These are phyloP conservation scores for Campylorhamphus procurvoides DNA, from an alignment of 2,113 vertebrate genomes.

Conservation along the genomic window DNA sequence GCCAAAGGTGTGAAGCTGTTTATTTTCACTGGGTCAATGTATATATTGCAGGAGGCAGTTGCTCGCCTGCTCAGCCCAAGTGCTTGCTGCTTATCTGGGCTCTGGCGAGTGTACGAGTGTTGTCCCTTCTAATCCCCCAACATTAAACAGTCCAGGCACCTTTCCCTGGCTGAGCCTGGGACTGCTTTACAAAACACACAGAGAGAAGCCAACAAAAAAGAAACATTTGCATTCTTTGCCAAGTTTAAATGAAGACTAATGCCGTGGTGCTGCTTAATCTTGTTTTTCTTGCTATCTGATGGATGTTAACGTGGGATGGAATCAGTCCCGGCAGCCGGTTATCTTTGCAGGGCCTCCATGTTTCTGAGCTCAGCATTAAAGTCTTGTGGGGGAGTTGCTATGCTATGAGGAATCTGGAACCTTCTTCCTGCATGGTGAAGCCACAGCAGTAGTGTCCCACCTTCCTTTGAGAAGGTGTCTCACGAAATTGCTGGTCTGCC, in stretches of 20 bases:
- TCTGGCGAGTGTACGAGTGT: slow-evolving; percentile 67
- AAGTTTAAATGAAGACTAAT: slow-evolving; percentile 52
- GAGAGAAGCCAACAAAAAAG: slow-evolving; percentile 41
- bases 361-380: slow-evolving; percentile 7
- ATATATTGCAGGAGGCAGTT: slow-evolving; percentile 68
- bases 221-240: slow-evolving; percentile 29
- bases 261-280: slow-evolving; percentile 38
- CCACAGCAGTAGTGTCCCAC: rapidly evolving
- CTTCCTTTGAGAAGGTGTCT: background rate
- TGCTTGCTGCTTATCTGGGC: slow-evolving; percentile 61
- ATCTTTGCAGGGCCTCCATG: background rate
- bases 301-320: slow-evolving; percentile 31
- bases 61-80: slow-evolving; percentile 60
- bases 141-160: slow-evolving; percentile 69
- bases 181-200: background rate
- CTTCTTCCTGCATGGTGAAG: background rate
- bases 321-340: background rate
- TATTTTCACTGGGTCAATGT: slow-evolving; percentile 73
- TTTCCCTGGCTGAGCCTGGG: slow-evolving; percentile 44
- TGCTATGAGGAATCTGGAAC: background rate
- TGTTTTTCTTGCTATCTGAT: slow-evolving; percentile 49
- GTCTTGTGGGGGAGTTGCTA: background rate
- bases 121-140: slow-evolving; percentile 63
- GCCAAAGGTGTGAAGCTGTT: slow-evolving; percentile 75
- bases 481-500: background rate